phyloP scores from a whole-genome alignment of 2,888 invertebrate genomes.

The Pelosia muscerda region DNA sequence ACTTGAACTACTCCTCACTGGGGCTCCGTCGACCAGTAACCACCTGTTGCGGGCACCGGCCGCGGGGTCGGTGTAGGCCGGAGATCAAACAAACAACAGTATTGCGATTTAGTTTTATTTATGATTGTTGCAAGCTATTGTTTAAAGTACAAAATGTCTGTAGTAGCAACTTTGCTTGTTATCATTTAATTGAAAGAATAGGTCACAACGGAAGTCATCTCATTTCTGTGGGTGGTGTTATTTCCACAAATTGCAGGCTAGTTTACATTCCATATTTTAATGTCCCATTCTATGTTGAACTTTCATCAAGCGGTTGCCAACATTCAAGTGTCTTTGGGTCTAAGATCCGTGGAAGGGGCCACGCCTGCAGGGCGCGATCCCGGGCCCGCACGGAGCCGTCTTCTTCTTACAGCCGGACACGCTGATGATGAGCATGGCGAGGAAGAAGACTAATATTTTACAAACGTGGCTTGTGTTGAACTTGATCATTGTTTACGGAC shows the following conservation, averaged over 20 bases:
- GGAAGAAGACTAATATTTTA: conserved; percentile 13
- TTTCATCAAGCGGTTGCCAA: neutral
- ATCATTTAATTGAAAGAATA: conserved; percentile 5
- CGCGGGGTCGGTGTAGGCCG: neutral
- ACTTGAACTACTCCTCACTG: neutral
- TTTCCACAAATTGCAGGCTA: neutral
- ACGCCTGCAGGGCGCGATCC: conserved; percentile 64
- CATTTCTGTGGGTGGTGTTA: neutral
- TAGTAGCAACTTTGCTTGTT: neutral
- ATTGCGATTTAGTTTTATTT: conserved; percentile 5
- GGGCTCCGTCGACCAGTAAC: neutral
- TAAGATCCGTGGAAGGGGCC: conserved; percentile 58
- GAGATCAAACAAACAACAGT: conserved; percentile 8
- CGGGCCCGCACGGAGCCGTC: conserved; percentile 1
- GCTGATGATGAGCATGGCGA: conserved; percentile 15
- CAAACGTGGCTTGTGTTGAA: conserved; percentile 21
- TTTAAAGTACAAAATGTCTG: neutral
- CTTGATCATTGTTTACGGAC: conserved; percentile 18
- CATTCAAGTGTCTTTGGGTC: conserved; percentile 1
- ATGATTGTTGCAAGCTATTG: neutral
- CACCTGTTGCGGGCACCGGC: conserved; percentile 2
- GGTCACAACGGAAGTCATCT: conserved; percentile 8
- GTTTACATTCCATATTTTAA: conserved; percentile 1
- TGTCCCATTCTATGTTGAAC: neutral
- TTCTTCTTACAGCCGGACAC: conserved; percentile 15